Conservation (phyloP, 2,113 vertebrate species). For the Alexandromys fortis region DNA sequence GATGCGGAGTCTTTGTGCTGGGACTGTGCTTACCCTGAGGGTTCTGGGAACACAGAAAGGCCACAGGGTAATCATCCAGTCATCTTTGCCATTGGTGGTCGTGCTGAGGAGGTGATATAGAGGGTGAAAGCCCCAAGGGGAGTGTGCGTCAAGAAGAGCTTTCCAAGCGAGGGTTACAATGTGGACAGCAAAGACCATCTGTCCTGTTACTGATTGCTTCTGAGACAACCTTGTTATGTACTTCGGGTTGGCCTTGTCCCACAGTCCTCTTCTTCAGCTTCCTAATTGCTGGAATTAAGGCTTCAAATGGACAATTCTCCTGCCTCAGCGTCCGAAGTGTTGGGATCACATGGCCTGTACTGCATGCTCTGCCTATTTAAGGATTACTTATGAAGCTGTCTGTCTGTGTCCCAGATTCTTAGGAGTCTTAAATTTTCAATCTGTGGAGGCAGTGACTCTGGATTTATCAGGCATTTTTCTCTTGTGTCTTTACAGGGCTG, state of each 20-base stretch:
- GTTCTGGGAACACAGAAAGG: not conserved
- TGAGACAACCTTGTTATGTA: not conserved
- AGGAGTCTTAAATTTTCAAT: not conserved
- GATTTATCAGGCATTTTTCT: slow-evolving; percentile 54
- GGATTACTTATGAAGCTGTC: fast-evolving
- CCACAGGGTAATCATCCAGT: not conserved
- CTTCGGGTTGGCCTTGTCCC: not conserved
- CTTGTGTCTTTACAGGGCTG: slow-evolving; percentile 78
- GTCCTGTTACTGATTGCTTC: not conserved
- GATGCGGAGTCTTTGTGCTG: not conserved
- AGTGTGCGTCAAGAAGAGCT: not conserved
- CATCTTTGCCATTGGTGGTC: not conserved
- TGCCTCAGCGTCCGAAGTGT: not conserved
- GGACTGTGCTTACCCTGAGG: not conserved
- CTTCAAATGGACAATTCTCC: not conserved
- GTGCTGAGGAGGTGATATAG: not conserved
- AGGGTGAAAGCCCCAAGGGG: not conserved
- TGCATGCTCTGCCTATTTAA: not conserved
- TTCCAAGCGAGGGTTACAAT: not conserved
- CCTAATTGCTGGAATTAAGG: not conserved
- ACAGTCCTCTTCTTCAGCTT: not conserved
- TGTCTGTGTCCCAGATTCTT: not conserved
- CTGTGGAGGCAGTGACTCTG: not conserved
- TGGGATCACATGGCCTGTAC: not conserved
- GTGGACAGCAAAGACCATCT: not conserved